Evolutionary conservation across 2,797 vertebrate species (phyloP).

Genomic region (Neoniphon sammara): DNA sequence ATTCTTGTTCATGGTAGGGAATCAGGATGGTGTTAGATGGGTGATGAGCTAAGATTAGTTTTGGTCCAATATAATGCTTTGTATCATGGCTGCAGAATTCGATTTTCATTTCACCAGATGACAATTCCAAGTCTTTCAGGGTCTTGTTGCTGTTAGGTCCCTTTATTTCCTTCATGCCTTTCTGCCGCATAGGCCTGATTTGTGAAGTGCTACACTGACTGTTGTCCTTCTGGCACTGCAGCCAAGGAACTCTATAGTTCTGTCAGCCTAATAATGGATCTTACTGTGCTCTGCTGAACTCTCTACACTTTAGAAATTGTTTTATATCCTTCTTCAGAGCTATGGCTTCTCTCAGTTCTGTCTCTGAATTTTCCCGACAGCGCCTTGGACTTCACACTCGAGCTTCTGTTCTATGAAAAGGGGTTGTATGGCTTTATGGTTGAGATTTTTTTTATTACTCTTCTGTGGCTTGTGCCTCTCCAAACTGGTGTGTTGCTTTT

Average conservation of each 20-base stretch:
- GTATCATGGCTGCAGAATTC: conserved; percentile 20
- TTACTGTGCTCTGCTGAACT: background rate
- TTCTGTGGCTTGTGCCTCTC: no score
- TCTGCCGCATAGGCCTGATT: background rate
- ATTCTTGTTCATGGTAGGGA: background rate
- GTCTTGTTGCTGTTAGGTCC: conserved; percentile 9
- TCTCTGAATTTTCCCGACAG: background rate
- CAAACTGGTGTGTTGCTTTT: no score
- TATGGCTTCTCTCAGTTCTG: background rate
- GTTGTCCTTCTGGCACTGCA: background rate
- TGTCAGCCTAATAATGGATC: conserved; percentile 9
- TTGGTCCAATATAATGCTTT: conserved; percentile 15
- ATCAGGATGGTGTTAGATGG: conserved; percentile 3
- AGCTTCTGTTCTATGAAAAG: conserved; percentile 16
- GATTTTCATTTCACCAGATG: conserved; percentile 38
- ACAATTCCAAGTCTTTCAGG: conserved; percentile 23
- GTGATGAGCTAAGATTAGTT: background rate
- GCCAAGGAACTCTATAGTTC: background rate
- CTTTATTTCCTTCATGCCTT: background rate
- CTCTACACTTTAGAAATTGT: background rate
- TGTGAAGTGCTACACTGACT: background rate
- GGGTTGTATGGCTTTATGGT: conserved; percentile 6
- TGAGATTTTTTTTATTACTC: no score
- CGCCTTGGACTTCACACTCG: background rate
- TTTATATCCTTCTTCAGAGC: background rate